A percentile compares a stretch with the other conserved stretches of the same genome.
Evolutionary conservation across 1,140 invertebrate species (phyloP).

Genomic region (Gonioctena quinquepunctata): DNA sequence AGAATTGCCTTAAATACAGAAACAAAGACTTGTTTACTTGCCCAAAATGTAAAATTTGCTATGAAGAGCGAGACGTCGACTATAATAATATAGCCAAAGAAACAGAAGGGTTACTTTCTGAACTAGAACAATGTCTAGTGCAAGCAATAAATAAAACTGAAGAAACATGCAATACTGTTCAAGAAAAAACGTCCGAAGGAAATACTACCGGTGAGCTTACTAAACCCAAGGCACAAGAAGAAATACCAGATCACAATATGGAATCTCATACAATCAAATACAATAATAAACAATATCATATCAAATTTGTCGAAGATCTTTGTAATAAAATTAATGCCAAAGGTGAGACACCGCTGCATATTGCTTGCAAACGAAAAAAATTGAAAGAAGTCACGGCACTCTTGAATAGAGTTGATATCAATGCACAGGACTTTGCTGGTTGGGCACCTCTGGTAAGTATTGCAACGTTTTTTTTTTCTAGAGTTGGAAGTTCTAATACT

Average conservation of each 20-base stretch:
- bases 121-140: slow-evolving; percentile 14
- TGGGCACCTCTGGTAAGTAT: slow-evolving; percentile 70
- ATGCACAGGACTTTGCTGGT: slow-evolving; percentile 74
- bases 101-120: slow-evolving; percentile 12
- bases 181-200: neutral
- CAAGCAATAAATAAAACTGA: neutral
- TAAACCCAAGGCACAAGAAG: neutral
- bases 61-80: slow-evolving; percentile 19
- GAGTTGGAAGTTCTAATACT: no score
- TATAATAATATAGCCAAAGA: slow-evolving; percentile 22
- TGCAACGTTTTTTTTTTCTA: no score
- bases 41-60: slow-evolving; percentile 29
- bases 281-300: slow-evolving; percentile 20
- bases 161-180: neutral
- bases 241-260: neutral
- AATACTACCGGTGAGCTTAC: neutral
- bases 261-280: slow-evolving; percentile 19
- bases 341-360: slow-evolving; percentile 64
- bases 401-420: slow-evolving; percentile 66
- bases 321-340: slow-evolving; percentile 56
- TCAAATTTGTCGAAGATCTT: slow-evolving; percentile 16
- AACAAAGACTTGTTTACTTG: slow-evolving; percentile 20
- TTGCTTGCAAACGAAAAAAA: slow-evolving; percentile 62
- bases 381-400: slow-evolving; percentile 60
- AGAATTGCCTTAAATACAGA: slow-evolving; percentile 13